Conservation (phyloP, 2,797 vertebrate genomes). For the Alosa sapidissima region DNA sequence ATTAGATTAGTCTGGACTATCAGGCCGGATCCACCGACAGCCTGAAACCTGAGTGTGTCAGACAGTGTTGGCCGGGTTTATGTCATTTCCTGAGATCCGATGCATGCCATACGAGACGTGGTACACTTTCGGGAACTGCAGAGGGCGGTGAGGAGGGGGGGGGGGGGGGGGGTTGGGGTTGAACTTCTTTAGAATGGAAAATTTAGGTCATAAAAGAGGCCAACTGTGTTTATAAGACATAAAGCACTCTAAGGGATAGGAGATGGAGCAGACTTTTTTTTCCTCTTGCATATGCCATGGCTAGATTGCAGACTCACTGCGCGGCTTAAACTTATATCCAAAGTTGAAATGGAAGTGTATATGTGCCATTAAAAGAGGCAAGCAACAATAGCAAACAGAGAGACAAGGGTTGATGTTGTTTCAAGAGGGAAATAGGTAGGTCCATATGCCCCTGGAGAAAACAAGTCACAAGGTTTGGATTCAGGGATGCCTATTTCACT, state of each 20-base stretch:
- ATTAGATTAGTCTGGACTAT: conserved; percentile 51
- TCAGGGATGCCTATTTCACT: not conserved
- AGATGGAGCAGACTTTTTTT: not conserved
- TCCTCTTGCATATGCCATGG: not conserved
- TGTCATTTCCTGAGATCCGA: conserved; percentile 58
- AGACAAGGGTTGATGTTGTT: not conserved
- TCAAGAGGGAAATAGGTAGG: not conserved
- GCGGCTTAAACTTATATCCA: not conserved
- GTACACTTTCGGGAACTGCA: conserved; percentile 8
- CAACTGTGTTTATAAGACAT: conserved; percentile 15
- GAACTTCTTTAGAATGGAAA: conserved; percentile 14
- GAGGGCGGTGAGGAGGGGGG: not conserved
- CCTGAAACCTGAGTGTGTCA: conserved; percentile 47
- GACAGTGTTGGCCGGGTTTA: conserved; percentile 45
- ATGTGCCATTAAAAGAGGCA: not conserved
- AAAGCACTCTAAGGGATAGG: not conserved
- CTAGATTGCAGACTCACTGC: not conserved
- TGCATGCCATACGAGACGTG: conserved; percentile 27
- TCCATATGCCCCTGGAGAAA: not conserved
- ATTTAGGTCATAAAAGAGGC: conserved; percentile 4
- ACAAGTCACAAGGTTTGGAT: not conserved
- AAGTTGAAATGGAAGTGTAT: not conserved
- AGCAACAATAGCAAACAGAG: not conserved
- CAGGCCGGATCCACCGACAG: conserved; percentile 54
- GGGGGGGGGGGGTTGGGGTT: conserved; percentile 17